Evolutionary conservation across 2,113 vertebrate genomes (phyloP), one percentile per base, ranked within the genome.

Genomic region (western clawed frog (Xenopus tropicalis)): DNA sequence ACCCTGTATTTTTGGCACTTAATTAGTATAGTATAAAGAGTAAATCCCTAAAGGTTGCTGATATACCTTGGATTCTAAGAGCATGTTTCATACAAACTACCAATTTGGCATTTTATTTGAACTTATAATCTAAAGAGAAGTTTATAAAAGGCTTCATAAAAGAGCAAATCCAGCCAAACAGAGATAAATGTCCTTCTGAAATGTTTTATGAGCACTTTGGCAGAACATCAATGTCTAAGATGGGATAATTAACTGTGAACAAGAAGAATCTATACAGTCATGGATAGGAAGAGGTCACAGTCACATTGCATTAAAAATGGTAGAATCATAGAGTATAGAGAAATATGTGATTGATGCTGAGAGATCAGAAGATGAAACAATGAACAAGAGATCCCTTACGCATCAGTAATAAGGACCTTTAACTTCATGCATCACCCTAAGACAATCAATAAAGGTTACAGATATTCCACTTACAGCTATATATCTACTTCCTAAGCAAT

Each of bases 371-470:
- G 64, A 61, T 77, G 69, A 83, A 80, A 81, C 58, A 79, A 82
- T 71, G 78, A 62, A 71, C 58, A 80, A 78, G 54, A 79, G 78
- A 64, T 84, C 73, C 69, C 82, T 83, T 80, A 69, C 66, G 71
- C 70, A 76, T 83, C 79, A 84, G 77, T 80, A 79, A 86, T 64
- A 75, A 83, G 82, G 72, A 80, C 24, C 57, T 83, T 83, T 83
- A 74, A 80, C 80, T 81, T 1, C 7, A 68, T 81, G 77, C 80
- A 82, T 82, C 80, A 80, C 85, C 83, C 81, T 82, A 78, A 80
- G 62, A 1, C 1, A 56, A 84, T 81, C 69, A 71, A 78, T 85
- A 80, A 79, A 84, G 70, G 80, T 88, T 85, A 82, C 77, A 88
- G 85, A 81, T 78, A 78, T 79, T 81, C 76, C 2, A 1, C 77